Percentiles rank a stretch among this genome's conserved stretches.
These are phyloP conservation scores for Hapalemur alaotrensis DNA, from an alignment of 2,797 vertebrate genomes.

Conservation along the genomic window DNA sequence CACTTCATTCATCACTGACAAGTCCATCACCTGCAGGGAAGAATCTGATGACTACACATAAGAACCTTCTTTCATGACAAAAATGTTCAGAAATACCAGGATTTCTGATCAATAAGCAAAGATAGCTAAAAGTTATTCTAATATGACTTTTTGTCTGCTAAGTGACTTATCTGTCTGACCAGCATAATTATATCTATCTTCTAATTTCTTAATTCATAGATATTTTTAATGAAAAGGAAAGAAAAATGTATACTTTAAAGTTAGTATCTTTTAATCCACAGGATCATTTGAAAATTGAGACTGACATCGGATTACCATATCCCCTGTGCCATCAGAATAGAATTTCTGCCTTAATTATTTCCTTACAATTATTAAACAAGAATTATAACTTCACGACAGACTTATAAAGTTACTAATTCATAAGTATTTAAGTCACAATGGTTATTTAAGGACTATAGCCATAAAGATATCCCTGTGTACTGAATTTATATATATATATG, in stretches of 20 bases:
- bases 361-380: background rate
- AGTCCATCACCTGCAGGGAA: background rate
- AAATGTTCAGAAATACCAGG: background rate
- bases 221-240: constrained; percentile 8
- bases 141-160: background rate
- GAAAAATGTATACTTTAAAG: background rate
- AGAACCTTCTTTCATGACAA: background rate
- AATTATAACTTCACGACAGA: background rate
- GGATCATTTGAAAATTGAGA: background rate
- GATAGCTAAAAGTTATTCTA: background rate
- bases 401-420: background rate
- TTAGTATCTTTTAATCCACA: background rate
- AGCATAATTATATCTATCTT: background rate
- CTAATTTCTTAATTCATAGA: background rate
- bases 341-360: constrained; percentile 14
- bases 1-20: constrained; percentile 46
- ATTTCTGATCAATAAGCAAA: constrained; percentile 28
- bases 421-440: background rate
- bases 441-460: background rate
- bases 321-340: background rate
- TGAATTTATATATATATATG: background rate
- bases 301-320: background rate
- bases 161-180: background rate
- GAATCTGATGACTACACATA: background rate
- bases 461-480: background rate